These are phyloP conservation scores for Acyrthosiphon pisum DNA, from an alignment of 1,140 invertebrate genomes.

Conservation along the genomic window DNA sequence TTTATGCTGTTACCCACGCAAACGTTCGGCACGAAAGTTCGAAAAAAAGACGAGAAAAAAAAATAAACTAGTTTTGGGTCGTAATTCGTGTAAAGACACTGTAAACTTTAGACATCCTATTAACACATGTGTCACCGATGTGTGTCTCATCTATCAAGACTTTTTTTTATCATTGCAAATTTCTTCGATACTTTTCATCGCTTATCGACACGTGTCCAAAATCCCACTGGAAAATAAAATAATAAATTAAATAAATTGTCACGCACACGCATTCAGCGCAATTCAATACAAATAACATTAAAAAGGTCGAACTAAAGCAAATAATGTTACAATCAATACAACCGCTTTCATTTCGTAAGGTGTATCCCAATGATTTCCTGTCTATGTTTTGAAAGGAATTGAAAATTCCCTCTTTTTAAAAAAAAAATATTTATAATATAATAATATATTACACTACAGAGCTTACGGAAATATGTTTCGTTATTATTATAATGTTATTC, in stretches of 20 bases:
- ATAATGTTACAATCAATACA: background rate
- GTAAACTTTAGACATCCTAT: background rate
- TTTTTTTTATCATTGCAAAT: background rate
- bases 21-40: background rate
- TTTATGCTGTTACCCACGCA: background rate
- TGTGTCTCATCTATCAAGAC: background rate
- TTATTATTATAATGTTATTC: background rate
- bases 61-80: background rate
- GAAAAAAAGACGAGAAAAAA: background rate
- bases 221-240: background rate
- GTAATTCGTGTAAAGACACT: background rate
- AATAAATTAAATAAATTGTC: background rate
- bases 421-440: background rate
- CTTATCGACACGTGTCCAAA: background rate
- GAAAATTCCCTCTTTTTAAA: background rate
- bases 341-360: background rate
- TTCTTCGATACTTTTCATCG: background rate
- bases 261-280: too few species aligned
- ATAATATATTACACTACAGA: background rate
- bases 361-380: background rate
- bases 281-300: background rate
- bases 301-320: background rate
- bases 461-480: background rate
- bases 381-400: background rate
- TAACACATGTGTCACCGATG: background rate